Evolutionary conservation across 1,140 invertebrate genomes (phyloP).

Genomic region (Chelonus insularis): DNA sequence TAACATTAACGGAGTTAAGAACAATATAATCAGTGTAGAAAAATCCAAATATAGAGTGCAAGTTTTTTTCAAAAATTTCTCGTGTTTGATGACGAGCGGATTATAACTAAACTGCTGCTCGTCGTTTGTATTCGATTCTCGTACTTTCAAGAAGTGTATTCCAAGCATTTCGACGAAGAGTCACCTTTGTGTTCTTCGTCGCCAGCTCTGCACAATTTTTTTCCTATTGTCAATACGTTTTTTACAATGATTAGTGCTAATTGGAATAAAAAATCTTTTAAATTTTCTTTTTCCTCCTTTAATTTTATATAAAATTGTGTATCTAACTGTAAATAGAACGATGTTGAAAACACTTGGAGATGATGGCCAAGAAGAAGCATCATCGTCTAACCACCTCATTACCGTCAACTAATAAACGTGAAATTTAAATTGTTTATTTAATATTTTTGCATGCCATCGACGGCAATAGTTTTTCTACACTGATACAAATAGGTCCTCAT

Average conservation of each 20-base stretch:
- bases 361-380: constrained; percentile 56
- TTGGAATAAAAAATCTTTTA: not conserved
- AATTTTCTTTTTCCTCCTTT: constrained; percentile 23
- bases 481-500: too few relatives aligned
- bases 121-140: constrained; percentile 3
- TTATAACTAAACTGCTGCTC: not conserved
- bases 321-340: constrained; percentile 35
- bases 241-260: not conserved
- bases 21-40: constrained; percentile 38
- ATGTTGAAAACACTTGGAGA: constrained; percentile 44
- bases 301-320: constrained; percentile 13
- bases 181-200: constrained; percentile 47
- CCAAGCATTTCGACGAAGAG: constrained; percentile 54
- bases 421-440: constrained; percentile 38
- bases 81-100: too few relatives aligned
- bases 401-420: constrained; percentile 44
- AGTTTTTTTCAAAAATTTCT: too few relatives aligned
- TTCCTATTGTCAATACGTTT: constrained; percentile 5
- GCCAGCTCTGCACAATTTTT: constrained; percentile 33
- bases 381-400: constrained; percentile 59
- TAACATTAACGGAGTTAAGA: constrained; percentile 40
- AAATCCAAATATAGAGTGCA: constrained; percentile 30
- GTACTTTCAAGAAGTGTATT: constrained; percentile 26
- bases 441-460: not conserved
- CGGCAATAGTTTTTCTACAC: not conserved